Evolutionary conservation across 2,888 invertebrate genomes (phyloP).

Genomic region (Formica aserva): DNA sequence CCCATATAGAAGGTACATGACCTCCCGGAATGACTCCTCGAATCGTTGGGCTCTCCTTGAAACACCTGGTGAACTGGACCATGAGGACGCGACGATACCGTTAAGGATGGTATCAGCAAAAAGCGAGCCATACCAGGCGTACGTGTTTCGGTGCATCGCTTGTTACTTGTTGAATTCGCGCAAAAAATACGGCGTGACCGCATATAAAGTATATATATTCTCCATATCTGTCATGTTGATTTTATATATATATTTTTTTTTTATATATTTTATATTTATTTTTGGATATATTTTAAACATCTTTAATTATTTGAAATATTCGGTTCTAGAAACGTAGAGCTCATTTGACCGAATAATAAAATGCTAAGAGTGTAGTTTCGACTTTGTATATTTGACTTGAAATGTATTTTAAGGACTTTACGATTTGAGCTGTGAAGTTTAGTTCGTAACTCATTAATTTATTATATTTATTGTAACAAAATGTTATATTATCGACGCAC

Average conservation of each 20-base stretch:
- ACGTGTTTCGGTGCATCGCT: conserved; percentile 42
- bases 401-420: background rate
- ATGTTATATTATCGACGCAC: background rate
- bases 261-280: no score
- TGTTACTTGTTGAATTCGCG: conserved; percentile 59
- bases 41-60: conserved; percentile 61
- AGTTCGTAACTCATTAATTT: background rate
- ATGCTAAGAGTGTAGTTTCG: background rate
- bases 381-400: background rate
- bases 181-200: background rate
- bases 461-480: background rate
- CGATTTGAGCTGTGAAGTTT: background rate
- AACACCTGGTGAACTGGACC: conserved; percentile 79
- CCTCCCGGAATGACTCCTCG: conserved; percentile 64
- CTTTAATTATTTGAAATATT: background rate
- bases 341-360: background rate
- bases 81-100: conserved; percentile 77
- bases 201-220: background rate
- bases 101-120: conserved; percentile 74
- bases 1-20: conserved; percentile 65
- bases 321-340: background rate
- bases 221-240: background rate
- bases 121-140: conserved; percentile 69
- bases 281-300: background rate
- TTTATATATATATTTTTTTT: background rate